Base-by-base conservation (phyloP, 2,113 vertebrate species). In the Steatornis caripensis region DNA sequence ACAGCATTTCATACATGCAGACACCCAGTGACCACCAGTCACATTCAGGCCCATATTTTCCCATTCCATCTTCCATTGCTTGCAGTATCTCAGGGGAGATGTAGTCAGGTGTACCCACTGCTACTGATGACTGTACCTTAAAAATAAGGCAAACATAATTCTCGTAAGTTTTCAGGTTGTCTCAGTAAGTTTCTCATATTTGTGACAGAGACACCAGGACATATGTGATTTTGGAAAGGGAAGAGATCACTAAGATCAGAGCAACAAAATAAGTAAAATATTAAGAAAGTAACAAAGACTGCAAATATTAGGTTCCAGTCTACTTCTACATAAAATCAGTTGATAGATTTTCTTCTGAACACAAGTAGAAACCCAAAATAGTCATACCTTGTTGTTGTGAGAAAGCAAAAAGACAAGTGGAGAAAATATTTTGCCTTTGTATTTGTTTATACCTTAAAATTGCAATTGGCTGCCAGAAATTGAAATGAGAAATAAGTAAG, bases 1-100 rank as follows among this genome's bases (percentile, higher is more conserved):
- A 99, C 0, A 99, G 98, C 99, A 99, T 99, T 97, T 99, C 99
- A 43, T 99, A 99, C 98, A 99, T 98, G 97, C 99, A 99, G 66
- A 99, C 99, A 2, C 99, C 99, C 85, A 99, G 96, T 11, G 99
- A 99, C 99, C 99, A 99, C 99, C 99, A 99, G 98, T 99, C 99
- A 58, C 99, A 99, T 97, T 99, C 99, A 0, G 99, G 99, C 5
- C 99, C 99, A 0, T 99, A 99, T 85, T 98, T 99, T 27, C 99
- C 99, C 99, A 99, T 99, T 87, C 99, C 99, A 26, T 99, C 99
- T 97, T 99, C 99, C 99, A 99, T 99, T 1, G 99, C 99, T 98
- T 99, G 99, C 96, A 99, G 97, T 91, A 99, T 99, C 98, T 99
- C 99, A 2, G 99, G 99, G 12, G 99, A 99, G 97, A 99, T 99